Conservation (phyloP, 2,888 invertebrate genomes). For the Cheilosia vulpina region DNA sequence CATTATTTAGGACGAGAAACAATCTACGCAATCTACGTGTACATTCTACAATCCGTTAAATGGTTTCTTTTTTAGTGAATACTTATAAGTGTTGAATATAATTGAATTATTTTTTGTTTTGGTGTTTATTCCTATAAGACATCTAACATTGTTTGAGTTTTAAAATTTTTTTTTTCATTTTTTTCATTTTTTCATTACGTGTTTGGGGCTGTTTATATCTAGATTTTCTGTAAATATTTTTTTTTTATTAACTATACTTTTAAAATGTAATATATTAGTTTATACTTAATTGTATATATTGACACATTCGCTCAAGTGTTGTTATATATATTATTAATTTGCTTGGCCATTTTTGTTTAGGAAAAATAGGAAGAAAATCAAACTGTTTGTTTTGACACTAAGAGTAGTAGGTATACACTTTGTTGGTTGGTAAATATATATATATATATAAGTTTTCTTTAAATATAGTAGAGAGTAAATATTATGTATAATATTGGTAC, state of each 20-base stretch:
- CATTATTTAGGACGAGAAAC: conserved; percentile 59
- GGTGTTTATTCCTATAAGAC: conserved; percentile 35
- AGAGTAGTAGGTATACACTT: conserved; percentile 58
- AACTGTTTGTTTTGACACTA: conserved; percentile 59
- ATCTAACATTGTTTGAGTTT: conserved; percentile 64
- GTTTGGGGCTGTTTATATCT: conserved; percentile 20
- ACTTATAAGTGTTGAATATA: conserved; percentile 50
- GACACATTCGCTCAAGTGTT: conserved; percentile 64
- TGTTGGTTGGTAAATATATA: conserved; percentile 61
- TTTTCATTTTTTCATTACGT: conserved; percentile 9
- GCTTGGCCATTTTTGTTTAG: conserved; percentile 58
- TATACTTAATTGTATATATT: conserved; percentile 57
- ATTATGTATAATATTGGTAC: conserved; percentile 69
- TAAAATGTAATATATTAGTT: conserved; percentile 14
- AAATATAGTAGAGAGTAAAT: conserved; percentile 61
- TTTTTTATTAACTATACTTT: conserved; percentile 14
- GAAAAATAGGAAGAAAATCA: conserved; percentile 29
- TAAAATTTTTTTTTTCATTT: conserved; percentile 51
- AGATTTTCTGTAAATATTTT: conserved; percentile 46
- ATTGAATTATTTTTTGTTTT: conserved; percentile 25
- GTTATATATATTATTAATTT: conserved; percentile 16
- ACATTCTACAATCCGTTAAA: conserved; percentile 63
- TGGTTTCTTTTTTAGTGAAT: conserved; percentile 41
- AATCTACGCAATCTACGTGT: conserved; percentile 36
- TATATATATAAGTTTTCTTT: conserved; percentile 23